Evolutionary conservation across 2,113 vertebrate genomes (phyloP).

Genomic region (Cynoglossus semilaevis): DNA sequence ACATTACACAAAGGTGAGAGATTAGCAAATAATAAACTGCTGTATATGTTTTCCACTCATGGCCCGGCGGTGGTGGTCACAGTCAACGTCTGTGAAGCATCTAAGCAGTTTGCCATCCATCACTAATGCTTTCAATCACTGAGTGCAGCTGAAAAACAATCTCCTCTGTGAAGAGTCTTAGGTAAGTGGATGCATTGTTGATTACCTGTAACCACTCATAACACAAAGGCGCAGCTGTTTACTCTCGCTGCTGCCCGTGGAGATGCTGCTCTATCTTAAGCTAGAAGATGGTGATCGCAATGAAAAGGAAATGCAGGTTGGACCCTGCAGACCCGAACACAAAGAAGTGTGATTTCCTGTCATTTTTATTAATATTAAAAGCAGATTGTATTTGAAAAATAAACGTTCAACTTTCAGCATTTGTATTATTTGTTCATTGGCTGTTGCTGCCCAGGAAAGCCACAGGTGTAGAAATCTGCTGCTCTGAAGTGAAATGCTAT

Average conservation of each 20-base stretch:
- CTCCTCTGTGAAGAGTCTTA: constrained; percentile 68
- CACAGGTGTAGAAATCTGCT: constrained; percentile 59
- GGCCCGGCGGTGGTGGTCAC: constrained; percentile 11
- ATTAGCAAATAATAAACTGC: constrained; percentile 23
- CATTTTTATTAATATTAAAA: not conserved
- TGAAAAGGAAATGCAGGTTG: constrained; percentile 19
- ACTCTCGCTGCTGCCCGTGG: constrained; percentile 56
- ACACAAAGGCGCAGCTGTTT: constrained; percentile 76
- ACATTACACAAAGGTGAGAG: constrained; percentile 8
- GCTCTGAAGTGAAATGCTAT: constrained; percentile 33
- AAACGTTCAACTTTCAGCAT: no score
- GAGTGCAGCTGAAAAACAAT: constrained; percentile 71
- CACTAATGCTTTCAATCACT: constrained; percentile 76
- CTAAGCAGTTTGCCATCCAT: constrained; percentile 72
- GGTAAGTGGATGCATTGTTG: constrained; percentile 77
- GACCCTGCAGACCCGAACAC: constrained; percentile 10
- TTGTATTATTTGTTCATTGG: no score
- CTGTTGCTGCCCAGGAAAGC: no score
- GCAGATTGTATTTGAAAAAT: no score
- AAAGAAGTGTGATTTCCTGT: not conserved
- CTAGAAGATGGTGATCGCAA: constrained; percentile 50
- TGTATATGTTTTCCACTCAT: constrained; percentile 7
- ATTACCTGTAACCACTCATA: constrained; percentile 75
- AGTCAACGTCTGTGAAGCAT: constrained; percentile 59
- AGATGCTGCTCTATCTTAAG: constrained; percentile 52